Evolutionary conservation across 1,140 invertebrate species (phyloP), one percentile per base, ranked within the genome.

Genomic region (Delia radicum): DNA sequence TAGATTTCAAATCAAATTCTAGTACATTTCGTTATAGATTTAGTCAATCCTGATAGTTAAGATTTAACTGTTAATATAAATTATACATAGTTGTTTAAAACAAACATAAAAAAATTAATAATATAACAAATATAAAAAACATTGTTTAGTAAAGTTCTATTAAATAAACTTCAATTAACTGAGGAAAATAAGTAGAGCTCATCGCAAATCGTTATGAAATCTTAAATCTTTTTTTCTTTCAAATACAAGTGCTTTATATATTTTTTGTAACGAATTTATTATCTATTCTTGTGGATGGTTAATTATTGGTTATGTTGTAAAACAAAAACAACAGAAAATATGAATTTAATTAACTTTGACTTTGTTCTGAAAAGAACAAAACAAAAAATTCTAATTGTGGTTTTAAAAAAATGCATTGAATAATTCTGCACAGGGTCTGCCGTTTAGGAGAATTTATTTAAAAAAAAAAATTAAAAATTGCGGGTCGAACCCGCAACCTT

Each of bases 151-250:
- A 67, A 67, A 67, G n/a, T 18, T 31, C 4, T 29, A 67, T 67
- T 67, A 67, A 67, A 67, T 67, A 29, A 67, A 67, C 27, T 67
- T 67, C 63, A 67, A 67, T 67, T 67, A 67, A 67, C 63, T 67
- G n/a, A 28, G 63, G n/a, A 67, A 29, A 67, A 29, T 28, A 67
- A 67, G 10, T 67, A 67, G 63, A 67, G 63, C 63, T 67, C n/a
- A 67, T 29, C 63, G 63, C 6, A 67, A 67, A 29, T 55, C 21
- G 48, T 67, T 67, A 67, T 31, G 63, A 67, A 67, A 67, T 67
- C 63, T 67, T 67, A 2, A 3, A 29, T 15, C 2, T 65, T 67
- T 67, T 67, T 31, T 13, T 28, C 29, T 67, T 27, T 18, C 2
- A n/a, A n/a, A 31, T 31, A 15, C n/a, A 15, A 15, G 4, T 3